Base-by-base conservation (phyloP, 2,888 invertebrate genomes). In the Sphaerophoria rueppellii region DNA sequence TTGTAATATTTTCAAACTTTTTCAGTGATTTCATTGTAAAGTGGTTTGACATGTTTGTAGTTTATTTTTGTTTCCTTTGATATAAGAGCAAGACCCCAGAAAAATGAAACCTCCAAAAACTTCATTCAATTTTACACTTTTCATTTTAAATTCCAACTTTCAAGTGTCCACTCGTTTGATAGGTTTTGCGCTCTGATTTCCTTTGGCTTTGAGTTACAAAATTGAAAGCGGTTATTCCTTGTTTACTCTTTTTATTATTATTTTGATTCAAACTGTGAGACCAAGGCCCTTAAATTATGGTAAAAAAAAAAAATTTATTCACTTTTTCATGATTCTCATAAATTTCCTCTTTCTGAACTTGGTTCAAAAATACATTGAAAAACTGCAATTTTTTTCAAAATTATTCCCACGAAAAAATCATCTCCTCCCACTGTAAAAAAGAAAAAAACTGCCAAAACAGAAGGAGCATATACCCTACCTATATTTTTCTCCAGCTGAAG, bases 1-100 rank as follows among this genome's bases (percentile, higher is more conserved):
- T 63, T 57, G 55, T 16, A 69, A 65, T 61, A 71, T 58, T 16
- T 69, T 61, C 57, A 55, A 63, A 77, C 24, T 37, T 77, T 69
- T 60, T 69, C 61, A 54, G 40, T 54, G 43, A 9, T 40, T 48
- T 60, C 37, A 24, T 24, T 32, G 34, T 24, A 71, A 46, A 40
- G 50, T 78, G 78, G 78, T 48, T 78, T 74, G 74, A 24, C 48
- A 69, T 57, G 14, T 37, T 37, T 57, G 35, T 37, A 14, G 16
- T 12, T n/a, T 35, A 37, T 37, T 37, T 58, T 58, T 16, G 7
- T 37, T n/a, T 14, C 16, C 4, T 35, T 73, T 67, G 65, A 24
- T 24, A 24, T 24, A 24, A 24, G 24, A 24, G 24, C 24, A 24
- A 24, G 24, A 24, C 24, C 24, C 24, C 24, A 24, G 24, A 24